A percentile compares a stretch with the other conserved stretches of the same genome.
These are phyloP conservation scores for Moxostoma hubbsi DNA, from an alignment of 2,797 vertebrate genomes.

Conservation along the genomic window DNA sequence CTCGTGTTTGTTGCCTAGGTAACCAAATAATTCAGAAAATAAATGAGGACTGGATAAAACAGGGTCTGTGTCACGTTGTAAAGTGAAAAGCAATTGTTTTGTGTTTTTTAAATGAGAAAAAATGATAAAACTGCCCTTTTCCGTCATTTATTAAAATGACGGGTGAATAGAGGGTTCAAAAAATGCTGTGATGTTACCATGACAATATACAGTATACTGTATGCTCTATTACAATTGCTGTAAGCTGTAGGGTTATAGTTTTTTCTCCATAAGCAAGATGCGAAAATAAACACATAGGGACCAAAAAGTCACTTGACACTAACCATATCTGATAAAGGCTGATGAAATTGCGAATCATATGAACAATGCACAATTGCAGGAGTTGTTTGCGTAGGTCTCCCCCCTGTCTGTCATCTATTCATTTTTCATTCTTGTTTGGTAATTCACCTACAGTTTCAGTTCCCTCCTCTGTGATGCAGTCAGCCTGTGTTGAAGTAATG, in stretches of 20 bases:
- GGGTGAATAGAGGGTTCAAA: not conserved
- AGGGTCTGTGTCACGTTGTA: not conserved
- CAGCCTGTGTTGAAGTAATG: slow-evolving; percentile 7
- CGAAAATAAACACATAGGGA: not conserved
- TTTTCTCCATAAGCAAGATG: not conserved
- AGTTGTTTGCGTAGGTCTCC: not conserved
- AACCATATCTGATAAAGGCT: not conserved
- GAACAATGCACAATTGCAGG: not conserved
- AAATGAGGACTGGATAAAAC: not conserved
- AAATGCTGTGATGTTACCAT: not conserved
- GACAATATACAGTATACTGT: not conserved
- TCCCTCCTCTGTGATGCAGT: slow-evolving; percentile 15
- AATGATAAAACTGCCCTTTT: too few species aligned
- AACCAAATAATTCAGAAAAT: not conserved
- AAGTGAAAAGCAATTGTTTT: not conserved
- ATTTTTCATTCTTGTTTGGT: slow-evolving; percentile 31
- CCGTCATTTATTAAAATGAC: not conserved
- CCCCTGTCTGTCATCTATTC: not conserved
- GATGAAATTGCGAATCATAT: not conserved
- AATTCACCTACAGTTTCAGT: not conserved
- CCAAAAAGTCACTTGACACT: not conserved
- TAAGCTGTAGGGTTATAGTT: not conserved
- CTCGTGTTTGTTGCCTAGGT: not conserved
- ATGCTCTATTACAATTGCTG: not conserved
- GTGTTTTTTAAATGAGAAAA: not conserved